phyloP scores from a whole-genome alignment of 2,797 vertebrate genomes.

The Rallus crepitans region DNA sequence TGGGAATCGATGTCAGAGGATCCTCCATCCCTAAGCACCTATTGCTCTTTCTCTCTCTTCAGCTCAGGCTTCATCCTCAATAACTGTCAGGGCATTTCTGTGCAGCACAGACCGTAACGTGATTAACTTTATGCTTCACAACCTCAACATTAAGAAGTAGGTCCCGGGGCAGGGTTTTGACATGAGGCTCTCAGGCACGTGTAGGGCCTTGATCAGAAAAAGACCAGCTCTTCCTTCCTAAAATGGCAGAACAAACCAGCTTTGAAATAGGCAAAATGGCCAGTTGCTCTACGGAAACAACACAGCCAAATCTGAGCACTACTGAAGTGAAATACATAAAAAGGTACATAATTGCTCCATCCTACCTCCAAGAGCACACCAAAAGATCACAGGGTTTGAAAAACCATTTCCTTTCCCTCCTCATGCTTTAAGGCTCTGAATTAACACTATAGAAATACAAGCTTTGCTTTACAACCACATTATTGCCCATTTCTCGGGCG shows the following conservation, averaged over 20 bases:
- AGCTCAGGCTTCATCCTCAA: neutral
- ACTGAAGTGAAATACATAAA: neutral
- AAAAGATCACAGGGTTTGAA: neutral
- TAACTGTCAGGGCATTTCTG: neutral
- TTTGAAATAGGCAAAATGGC: conserved; percentile 26
- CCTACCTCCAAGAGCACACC: neutral
- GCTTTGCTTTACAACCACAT: neutral
- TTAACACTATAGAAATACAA: neutral
- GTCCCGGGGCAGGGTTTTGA: neutral
- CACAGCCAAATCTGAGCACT: neutral
- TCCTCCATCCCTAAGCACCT: neutral
- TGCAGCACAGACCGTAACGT: conserved; percentile 25
- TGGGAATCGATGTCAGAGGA: neutral
- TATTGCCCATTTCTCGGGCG: neutral
- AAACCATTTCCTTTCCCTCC: neutral
- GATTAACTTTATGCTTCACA: conserved; percentile 57
- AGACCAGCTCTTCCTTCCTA: conserved; percentile 8
- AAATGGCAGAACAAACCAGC: neutral
- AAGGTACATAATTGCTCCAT: neutral
- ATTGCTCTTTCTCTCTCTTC: neutral
- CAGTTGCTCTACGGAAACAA: neutral
- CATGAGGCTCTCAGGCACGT: neutral
- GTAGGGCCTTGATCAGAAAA: neutral
- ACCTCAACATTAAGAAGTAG: neutral
- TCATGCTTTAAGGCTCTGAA: neutral